Base-by-base conservation (phyloP, 2,888 invertebrate species). In the Sarcophaga variegata region DNA sequence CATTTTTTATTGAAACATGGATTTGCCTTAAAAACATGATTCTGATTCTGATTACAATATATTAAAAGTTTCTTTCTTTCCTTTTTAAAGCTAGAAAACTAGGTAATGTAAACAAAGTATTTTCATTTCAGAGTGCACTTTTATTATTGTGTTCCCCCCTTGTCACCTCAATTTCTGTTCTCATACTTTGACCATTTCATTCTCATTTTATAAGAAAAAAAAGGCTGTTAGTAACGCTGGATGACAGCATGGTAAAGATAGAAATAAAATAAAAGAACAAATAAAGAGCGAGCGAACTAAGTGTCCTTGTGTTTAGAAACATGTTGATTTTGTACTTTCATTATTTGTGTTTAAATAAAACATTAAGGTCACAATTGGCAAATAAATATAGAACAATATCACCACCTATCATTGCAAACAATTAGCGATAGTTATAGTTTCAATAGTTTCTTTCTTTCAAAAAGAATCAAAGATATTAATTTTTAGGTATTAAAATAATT, bases 261-360 rank as follows among this genome's bases (percentile, higher is more conserved):
- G 75, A 82, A 54, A 79, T 63, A 59, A 63, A 72, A 70, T 2
- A 17, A 71, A 63, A 12, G 11, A 20, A 62, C 11, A 64, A 45
- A 49, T n/a, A 54, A 14, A 37, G 4, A 62, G 71, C 54, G 12
- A 74, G 62, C 63, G 17, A 63, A 67, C 27, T 5, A 70, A 67
- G 81, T 67, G 82, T 82, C 85, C 82, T 86, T 85, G 81, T 62
- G 70, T 67, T 66, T 60, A 17, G 2, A 78, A 78, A 78, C 78
- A 78, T 49, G 78, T 70, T 60, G 69, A 69, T 67, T 69, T 78
- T 78, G 49, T 78, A n/a, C 60, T 78, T 25, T 59, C 59, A 60
- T 59, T 77, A 77, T 77, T 77, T 77, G 62, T 78, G 77, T 69
- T 69, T 60, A 67, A 77, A 69, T 54, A 59, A 62, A 67, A 22